These are phyloP conservation scores for Herpailurus yagouaroundi DNA, from an alignment of 2,113 vertebrate genomes.

Conservation along the genomic window DNA sequence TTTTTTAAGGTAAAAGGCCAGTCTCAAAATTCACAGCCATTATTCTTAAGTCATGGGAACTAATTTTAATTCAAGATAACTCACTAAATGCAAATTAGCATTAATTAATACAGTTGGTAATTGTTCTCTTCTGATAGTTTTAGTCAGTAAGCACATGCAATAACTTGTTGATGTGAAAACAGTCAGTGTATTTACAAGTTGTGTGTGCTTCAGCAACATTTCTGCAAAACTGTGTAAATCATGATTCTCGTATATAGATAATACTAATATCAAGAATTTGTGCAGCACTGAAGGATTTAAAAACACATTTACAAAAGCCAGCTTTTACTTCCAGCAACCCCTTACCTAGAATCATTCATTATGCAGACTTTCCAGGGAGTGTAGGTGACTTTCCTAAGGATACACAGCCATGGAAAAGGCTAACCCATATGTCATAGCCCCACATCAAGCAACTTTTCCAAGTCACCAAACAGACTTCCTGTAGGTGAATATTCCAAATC, in stretches of 20 bases:
- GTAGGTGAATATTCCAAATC: neutral
- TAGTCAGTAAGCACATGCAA: neutral
- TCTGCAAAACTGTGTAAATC: neutral
- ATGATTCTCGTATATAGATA: neutral
- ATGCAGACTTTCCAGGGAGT: neutral
- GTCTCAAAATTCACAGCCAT: neutral
- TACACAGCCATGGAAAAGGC: neutral
- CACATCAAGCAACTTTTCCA: neutral
- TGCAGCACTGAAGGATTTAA: neutral
- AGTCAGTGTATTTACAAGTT: neutral
- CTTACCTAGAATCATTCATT: neutral
- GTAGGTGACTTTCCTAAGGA: neutral
- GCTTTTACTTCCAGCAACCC: neutral
- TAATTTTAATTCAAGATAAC: constrained; percentile 30
- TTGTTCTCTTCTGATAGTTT: constrained; percentile 37
- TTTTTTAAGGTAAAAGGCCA: neutral
- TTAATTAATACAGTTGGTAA: constrained; percentile 20
- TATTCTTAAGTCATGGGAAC: neutral
- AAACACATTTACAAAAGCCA: neutral
- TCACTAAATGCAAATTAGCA: constrained; percentile 41
- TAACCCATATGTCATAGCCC: neutral
- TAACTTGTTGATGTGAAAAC: neutral
- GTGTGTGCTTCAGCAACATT: neutral
- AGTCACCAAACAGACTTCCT: neutral
- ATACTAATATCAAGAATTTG: neutral